Evolutionary conservation across 2,888 invertebrate genomes (phyloP).

Genomic region (Volucella inanis): DNA sequence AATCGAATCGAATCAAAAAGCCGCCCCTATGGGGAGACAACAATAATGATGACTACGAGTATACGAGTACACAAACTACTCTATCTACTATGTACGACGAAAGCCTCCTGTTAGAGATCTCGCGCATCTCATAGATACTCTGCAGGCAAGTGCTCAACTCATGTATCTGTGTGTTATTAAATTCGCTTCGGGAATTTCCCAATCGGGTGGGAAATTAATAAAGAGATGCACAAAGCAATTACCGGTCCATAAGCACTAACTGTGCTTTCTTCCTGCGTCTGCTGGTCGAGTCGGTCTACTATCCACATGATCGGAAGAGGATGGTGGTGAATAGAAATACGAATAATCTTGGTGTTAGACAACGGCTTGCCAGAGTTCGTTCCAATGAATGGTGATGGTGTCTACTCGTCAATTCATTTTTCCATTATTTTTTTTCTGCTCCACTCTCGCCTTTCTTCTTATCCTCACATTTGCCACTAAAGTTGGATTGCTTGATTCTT

Average conservation of each 20-base stretch:
- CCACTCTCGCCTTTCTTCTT: constrained; percentile 1
- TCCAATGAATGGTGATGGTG: constrained; percentile 22
- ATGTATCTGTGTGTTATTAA: constrained; percentile 43
- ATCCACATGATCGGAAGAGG: constrained; percentile 10
- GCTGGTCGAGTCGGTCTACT: neutral
- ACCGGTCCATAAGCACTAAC: constrained; percentile 62
- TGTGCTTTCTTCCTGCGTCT: constrained; percentile 23
- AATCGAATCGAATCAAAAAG: constrained; percentile 27
- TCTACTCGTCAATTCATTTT: constrained; percentile 11
- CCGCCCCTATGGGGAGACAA: constrained; percentile 41
- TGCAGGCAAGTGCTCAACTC: neutral
- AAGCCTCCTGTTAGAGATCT: constrained; percentile 13
- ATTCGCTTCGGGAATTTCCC: constrained; percentile 68
- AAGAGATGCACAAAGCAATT: constrained; percentile 74
- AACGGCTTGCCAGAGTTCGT: constrained; percentile 30
- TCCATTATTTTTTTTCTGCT: constrained; percentile 10
- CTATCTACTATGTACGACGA: constrained; percentile 40
- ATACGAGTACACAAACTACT: too few species aligned
- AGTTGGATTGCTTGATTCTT: constrained; percentile 42
- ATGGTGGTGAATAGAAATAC: too few species aligned
- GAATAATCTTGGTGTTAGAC: constrained; percentile 38
- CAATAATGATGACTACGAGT: neutral
- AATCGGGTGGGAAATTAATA: constrained; percentile 74
- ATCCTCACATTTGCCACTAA: constrained; percentile 33
- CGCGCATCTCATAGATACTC: constrained; percentile 44